Percentiles rank a stretch among this genome's conserved stretches.
Evolutionary conservation across 2,888 invertebrate species (phyloP).

Genomic region (Ochropleura leucogaster): DNA sequence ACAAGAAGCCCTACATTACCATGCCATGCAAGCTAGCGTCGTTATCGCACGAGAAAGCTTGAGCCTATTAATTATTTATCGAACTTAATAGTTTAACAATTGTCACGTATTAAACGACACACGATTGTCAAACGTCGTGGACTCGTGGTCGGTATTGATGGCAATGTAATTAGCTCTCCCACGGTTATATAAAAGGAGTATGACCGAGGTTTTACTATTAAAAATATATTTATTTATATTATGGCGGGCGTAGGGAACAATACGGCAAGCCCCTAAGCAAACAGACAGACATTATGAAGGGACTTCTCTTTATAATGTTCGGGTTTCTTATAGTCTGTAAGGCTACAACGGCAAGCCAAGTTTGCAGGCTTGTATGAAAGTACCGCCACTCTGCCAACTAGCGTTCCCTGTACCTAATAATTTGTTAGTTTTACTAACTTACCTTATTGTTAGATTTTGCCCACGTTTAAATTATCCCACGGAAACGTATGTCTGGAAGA

Average conservation of each 20-base stretch:
- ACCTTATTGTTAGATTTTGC: not conserved
- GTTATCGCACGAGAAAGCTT: conserved; percentile 46
- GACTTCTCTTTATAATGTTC: too few species aligned
- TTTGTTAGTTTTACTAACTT: not conserved
- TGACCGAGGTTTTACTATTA: not conserved
- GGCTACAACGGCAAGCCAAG: too few species aligned
- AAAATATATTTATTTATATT: too few species aligned
- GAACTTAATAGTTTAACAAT: conserved; percentile 35
- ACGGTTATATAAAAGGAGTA: conserved; percentile 13
- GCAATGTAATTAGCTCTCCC: conserved; percentile 17
- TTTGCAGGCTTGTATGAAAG: too few species aligned
- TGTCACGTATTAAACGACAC: conserved; percentile 56
- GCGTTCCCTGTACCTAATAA: not conserved
- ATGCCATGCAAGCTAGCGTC: conserved; percentile 18
- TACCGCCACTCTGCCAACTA: not conserved
- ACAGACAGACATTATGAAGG: too few species aligned
- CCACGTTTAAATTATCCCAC: not conserved
- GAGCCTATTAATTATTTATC: conserved; percentile 61
- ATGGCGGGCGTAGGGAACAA: too few species aligned
- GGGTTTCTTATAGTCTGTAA: too few species aligned
- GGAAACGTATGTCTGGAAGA: not conserved
- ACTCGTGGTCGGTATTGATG: conserved; percentile 35
- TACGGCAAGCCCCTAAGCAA: too few species aligned
- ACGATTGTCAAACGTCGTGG: conserved; percentile 54
- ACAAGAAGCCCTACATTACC: not conserved